These are phyloP conservation scores for Archivesica marissinica DNA, from an alignment of 1,140 invertebrate genomes.

Conservation along the genomic window DNA sequence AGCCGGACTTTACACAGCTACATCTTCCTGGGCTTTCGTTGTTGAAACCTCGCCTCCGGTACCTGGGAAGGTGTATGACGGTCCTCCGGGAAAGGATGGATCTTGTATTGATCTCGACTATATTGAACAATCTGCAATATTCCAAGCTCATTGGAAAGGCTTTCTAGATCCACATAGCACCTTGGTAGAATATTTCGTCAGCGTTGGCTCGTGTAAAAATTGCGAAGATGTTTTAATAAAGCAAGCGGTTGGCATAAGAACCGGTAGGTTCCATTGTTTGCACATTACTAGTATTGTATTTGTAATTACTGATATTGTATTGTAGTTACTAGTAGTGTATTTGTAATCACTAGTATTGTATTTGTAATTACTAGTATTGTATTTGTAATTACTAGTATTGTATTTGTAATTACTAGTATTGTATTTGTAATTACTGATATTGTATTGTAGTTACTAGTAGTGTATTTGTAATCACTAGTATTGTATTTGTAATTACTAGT, in stretches of 20 bases:
- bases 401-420: too few relatives aligned
- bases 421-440: too few relatives aligned
- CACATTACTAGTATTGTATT: too few relatives aligned
- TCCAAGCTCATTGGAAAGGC: constrained; percentile 57
- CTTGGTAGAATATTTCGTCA: constrained; percentile 50
- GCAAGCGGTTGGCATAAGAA: constrained; percentile 32
- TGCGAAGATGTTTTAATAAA: constrained; percentile 63
- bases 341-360: too few relatives aligned
- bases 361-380: too few relatives aligned
- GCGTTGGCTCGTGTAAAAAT: constrained; percentile 60
- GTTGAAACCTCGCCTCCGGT: constrained; percentile 56
- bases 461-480: too few relatives aligned
- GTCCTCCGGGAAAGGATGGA: background rate
- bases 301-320: too few relatives aligned
- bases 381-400: too few relatives aligned
- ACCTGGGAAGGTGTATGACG: constrained; percentile 65
- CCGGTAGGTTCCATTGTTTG: constrained; percentile 8
- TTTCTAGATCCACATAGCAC: constrained; percentile 62
- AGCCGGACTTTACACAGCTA: constrained; percentile 46
- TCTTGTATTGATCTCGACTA: constrained; percentile 26
- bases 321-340: too few relatives aligned
- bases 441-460: too few relatives aligned
- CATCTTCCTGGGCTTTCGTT: constrained; percentile 40
- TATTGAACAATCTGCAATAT: background rate
- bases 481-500: too few relatives aligned